These are phyloP conservation scores for Scaptomyza reducta DNA, from an alignment of 2,888 invertebrate species.

Conservation along the genomic window DNA sequence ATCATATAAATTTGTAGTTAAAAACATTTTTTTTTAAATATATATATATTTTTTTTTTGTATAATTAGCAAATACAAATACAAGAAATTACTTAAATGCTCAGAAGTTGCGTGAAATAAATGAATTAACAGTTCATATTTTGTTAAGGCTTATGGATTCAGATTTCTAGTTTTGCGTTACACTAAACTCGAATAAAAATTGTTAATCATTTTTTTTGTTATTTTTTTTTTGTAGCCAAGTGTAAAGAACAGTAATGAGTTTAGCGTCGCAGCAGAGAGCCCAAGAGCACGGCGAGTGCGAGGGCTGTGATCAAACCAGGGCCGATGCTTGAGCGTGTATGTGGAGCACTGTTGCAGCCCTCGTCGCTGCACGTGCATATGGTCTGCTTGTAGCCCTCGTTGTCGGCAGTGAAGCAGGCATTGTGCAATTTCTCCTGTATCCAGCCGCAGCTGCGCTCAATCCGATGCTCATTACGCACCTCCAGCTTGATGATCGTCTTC, in stretches of 20 bases:
- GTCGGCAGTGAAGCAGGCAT: constrained; percentile 86
- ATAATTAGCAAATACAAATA: constrained; percentile 27
- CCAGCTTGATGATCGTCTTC: constrained; percentile 88
- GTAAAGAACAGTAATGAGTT: too few species aligned
- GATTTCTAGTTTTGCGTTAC: too few species aligned
- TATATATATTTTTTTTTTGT: constrained; percentile 27
- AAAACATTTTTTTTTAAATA: constrained; percentile 46
- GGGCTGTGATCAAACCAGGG: constrained; percentile 27
- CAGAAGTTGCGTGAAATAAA: constrained; percentile 11
- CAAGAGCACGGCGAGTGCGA: constrained; percentile 35
- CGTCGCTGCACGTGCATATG: constrained; percentile 87
- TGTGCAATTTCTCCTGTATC: constrained; percentile 73
- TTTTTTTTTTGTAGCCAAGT: too few species aligned
- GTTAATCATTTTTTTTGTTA: too few species aligned
- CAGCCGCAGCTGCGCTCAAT: constrained; percentile 88
- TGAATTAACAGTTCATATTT: background rate
- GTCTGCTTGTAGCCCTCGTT: constrained; percentile 88
- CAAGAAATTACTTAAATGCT: constrained; percentile 26
- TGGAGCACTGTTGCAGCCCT: constrained; percentile 86
- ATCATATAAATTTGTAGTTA: too few species aligned
- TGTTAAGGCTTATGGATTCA: too few species aligned
- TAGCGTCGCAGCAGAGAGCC: constrained; percentile 55
- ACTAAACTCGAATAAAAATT: too few species aligned
- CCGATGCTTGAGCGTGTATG: constrained; percentile 29
- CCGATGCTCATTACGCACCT: constrained; percentile 83